Evolutionary conservation across 2,797 vertebrate genomes (phyloP), one percentile per base, ranked within the genome.

Genomic region (Schizothorax lantsangensis): DNA sequence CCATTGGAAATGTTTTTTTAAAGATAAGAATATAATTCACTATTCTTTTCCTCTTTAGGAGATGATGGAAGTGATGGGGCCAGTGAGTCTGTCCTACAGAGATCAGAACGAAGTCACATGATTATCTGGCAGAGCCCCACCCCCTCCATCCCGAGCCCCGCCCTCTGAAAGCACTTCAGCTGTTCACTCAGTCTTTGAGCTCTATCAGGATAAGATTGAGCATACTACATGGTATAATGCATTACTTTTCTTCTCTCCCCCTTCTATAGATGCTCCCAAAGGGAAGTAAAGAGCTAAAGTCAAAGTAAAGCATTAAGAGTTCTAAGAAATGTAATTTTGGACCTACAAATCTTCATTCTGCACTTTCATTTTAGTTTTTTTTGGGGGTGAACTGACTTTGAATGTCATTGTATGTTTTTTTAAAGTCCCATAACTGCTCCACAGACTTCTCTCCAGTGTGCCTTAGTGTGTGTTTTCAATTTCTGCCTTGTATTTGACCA

Each of bases 41-140:
- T 69, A 2, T 9, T 38, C 54, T 49, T 90, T 36, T 23, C 3
- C 14, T 17, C 21, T 84, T 47, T 90, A 97, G 96, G 96, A 49
- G 96, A 97, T 40, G 96, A 97, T 75, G 94, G 90, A 11, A 94
- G 90, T n/a, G 96, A 97, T 7, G 92, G 91, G 15, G 91, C 92
- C 0, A 89, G 73, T 0, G 94, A 95, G 40, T 87, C 88, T 43
- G 86, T 94, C 0, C 95, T 94, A 33, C 95, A 94, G 81, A 93
- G 95, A 81, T 95, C 95, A 10, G 96, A 97, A 80, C 94, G 96
- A 54, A 96, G 96, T 93, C 96, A 97, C 90, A 94, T 97, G 93
- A 96, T 97, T 85, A 95, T 97, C 90, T 97, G 96, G 96, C 96
- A 96, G 90, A 94, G 88, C 87, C 91, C 93, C 23, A 49, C 81